Evolutionary conservation across 2,797 vertebrate genomes (phyloP), one percentile per base, ranked within the genome.

Genomic region (Falco peregrinus): DNA sequence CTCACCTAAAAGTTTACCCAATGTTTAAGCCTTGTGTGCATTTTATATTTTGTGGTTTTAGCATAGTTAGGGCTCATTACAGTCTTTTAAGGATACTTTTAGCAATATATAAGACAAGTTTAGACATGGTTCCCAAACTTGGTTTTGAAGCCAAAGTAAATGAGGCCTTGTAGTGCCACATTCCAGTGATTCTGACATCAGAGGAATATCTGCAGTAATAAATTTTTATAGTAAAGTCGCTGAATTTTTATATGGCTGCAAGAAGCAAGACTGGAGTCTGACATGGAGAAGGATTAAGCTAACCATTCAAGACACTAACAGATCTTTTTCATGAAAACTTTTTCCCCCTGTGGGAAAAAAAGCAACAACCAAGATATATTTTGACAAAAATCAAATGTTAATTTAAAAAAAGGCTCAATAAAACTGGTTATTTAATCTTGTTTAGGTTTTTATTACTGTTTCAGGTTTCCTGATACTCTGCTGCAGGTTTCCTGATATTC

Each of bases 171-270:
- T 78, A 95, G 69, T 33, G 24, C 96, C 71, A 84, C 96, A 97
- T 97, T 97, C 96, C 96, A 94, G 84, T 51, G 88, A 89, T 96
- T 95, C 94, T 95, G 91, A 93, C 91, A 95, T 96, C 89, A 95
- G 91, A 94, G 56, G 33, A 86, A 28, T 96, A 90, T 92, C 90
- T 95, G 67, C 90, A 84, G 63, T 74, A 84, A 80, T 60, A 56
- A 15, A 74, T 90, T 94, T 64, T 82, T 51, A 26, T 87, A 73
- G 82, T 57, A 29, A 95, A 85, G 51, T 56, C 75, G 22, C 53
- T 87, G 78, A 59, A 78, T 71, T 80, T 94, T 88, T 84, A 22
- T 87, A 26, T n/a, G 65, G 28, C 48, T 93, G 68, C 65, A 77
- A 37, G 53, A 89, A 71, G 51, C 22, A 59, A 64, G 77, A 31